Conservation (phyloP, 2,888 invertebrate species). For the Dusona sp. region DNA sequence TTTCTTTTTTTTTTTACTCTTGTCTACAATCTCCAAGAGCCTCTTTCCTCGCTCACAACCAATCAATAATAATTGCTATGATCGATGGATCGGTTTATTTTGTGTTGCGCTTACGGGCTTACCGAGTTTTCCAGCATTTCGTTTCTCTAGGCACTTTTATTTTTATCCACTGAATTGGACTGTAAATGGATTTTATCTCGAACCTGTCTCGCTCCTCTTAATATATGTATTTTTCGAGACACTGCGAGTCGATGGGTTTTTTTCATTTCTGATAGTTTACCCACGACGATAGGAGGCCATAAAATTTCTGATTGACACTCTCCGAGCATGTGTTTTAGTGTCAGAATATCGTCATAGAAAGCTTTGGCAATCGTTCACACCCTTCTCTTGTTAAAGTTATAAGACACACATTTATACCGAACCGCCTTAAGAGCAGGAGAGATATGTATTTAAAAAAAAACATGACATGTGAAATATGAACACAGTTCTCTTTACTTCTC, state of each 20-base stretch:
- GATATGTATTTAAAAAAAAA: too few relatives aligned
- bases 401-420: too few relatives aligned
- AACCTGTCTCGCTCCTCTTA: neutral
- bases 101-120: neutral
- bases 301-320: neutral
- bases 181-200: constrained; percentile 1
- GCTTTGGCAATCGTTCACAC: neutral
- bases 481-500: too few relatives aligned
- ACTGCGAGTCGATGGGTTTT: neutral
- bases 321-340: neutral
- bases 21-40: constrained; percentile 31
- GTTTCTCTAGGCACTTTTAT: neutral
- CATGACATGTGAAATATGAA: too few relatives aligned
- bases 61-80: constrained; percentile 63
- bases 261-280: neutral
- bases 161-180: neutral
- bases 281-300: neutral
- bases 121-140: neutral
- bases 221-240: neutral
- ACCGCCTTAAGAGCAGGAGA: too few relatives aligned
- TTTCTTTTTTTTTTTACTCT: constrained; percentile 21
- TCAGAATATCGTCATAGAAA: neutral
- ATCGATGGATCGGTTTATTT: constrained; percentile 50
- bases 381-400: neutral
- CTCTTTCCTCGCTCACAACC: neutral